phyloP scores from a whole-genome alignment of 2,888 invertebrate genomes.

The Unio pictorum region DNA sequence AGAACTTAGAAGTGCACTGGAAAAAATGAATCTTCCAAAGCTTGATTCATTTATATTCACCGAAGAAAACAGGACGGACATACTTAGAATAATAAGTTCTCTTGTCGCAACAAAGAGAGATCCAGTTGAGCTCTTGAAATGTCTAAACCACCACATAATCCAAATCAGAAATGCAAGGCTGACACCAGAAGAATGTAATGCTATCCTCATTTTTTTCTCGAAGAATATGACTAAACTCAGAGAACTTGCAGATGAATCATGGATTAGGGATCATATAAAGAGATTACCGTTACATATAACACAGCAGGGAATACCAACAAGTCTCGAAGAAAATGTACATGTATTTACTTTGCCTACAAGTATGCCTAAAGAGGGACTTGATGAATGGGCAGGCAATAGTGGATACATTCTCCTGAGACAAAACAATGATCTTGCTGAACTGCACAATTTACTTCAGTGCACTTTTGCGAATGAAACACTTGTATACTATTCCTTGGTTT shows the following conservation, averaged over 20 bases:
- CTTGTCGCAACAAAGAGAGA: too few species aligned
- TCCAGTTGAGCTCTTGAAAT: slow-evolving; percentile 3
- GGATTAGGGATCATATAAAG: neutral
- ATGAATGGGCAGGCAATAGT: slow-evolving; percentile 17
- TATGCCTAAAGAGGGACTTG: slow-evolving; percentile 23
- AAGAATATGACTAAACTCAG: neutral
- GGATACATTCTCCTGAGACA: slow-evolving; percentile 13
- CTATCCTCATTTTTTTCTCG: slow-evolving; percentile 1
- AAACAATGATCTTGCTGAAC: neutral
- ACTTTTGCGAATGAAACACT: neutral
- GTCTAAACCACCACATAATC: slow-evolving; percentile 1
- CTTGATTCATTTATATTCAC: too few species aligned
- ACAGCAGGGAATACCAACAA: slow-evolving; percentile 1
- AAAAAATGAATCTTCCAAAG: neutral
- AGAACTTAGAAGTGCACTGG: neutral
- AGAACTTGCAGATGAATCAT: neutral
- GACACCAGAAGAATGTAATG: slow-evolving; percentile 1
- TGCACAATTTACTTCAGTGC: slow-evolving; percentile 5
- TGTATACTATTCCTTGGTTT: slow-evolving; percentile 6
- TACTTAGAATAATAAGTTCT: too few species aligned
- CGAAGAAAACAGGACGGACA: too few species aligned
- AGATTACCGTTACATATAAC: slow-evolving; percentile 12
- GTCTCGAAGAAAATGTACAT: neutral
- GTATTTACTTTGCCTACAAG: slow-evolving; percentile 18
- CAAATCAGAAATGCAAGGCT: neutral